Evolutionary conservation across 2,888 invertebrate species (phyloP), one percentile per base, ranked within the genome.

Genomic region (Epirrita christyi): DNA sequence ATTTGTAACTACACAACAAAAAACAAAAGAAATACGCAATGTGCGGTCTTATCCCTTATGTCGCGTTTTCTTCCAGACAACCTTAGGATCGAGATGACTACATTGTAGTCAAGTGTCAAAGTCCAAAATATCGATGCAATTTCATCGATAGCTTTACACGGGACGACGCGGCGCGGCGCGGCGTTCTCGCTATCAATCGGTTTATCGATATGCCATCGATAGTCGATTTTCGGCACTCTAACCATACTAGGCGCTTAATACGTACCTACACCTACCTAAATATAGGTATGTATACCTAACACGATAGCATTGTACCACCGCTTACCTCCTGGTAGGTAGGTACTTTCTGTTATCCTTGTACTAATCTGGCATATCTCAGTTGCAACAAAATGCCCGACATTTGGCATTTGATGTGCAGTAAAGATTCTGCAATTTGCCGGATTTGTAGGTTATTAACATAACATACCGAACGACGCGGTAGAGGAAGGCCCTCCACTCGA

Each of bases 301-400:
- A 43, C 32, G 50, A 55, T 55, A 51, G 47, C 55, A 55, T 51
- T 51, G 70, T 70, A 66, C 72, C 71, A 66, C 73, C 72, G 52
- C 66, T 71, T 71, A 68, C 71, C 21, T 71, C 28, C 46, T 45
- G 13, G 38, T 34, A 34, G 10, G 10, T 34, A n/a, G n/a, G 10
- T 48, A 61, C 65, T 63, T 65, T 65, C 65, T 61, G 56, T 63
- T 61, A 57, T 63, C 65, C 63, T 65, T 65, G 65, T 61, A 47
- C 52, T 51, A 55, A 55, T 59, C 55, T 37, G 15, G 13, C 41
- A 46, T 37, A 55, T 52, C 50, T 55, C 13, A 55, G 36, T 45
- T 55, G 37, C 59, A 51, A 34, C 51, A 38, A 32, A 51, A 59
- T 40, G 15, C 50, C 47, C 51, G 14, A 42, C 50, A 40, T 44